These are phyloP conservation scores for Scrobipalpa costella DNA, from an alignment of 2,888 invertebrate species.

Conservation along the genomic window DNA sequence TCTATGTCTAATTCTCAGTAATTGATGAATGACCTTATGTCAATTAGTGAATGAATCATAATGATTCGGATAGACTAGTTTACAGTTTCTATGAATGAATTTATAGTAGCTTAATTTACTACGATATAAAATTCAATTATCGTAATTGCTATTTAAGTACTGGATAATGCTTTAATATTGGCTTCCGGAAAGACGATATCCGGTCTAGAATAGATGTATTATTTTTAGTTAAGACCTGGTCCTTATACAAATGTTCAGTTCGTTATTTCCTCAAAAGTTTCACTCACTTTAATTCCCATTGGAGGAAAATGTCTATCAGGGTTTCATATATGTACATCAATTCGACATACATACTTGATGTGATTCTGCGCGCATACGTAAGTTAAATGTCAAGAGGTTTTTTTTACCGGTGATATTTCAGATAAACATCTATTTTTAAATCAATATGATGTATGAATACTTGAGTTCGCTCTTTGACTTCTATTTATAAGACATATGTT, in stretches of 20 bases:
- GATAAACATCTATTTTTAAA: not conserved
- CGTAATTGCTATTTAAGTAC: too few relatives aligned
- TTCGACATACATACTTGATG: not conserved
- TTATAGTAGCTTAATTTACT: not conserved
- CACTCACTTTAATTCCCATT: not conserved
- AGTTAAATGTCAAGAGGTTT: slow-evolving; percentile 2
- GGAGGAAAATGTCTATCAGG: not conserved
- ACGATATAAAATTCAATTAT: not conserved
- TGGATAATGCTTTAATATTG: too few relatives aligned
- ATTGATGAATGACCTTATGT: slow-evolving; percentile 7
- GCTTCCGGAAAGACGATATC: too few relatives aligned
- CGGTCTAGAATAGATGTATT: too few relatives aligned
- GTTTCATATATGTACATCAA: not conserved
- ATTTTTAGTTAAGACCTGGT: too few relatives aligned
- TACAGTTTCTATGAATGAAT: not conserved
- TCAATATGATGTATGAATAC: not conserved
- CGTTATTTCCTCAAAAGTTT: not conserved
- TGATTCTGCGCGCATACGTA: not conserved
- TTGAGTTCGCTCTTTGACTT: not conserved
- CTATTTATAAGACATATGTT: not conserved
- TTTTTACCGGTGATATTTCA: not conserved
- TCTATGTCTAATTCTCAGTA: slow-evolving; percentile 4
- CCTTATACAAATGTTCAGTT: too few relatives aligned
- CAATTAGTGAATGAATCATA: slow-evolving; percentile 10
- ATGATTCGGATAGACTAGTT: not conserved